A percentile compares a stretch with the other conserved stretches of the same genome.
These are phyloP conservation scores for Rhinolophus sinicus DNA, from an alignment of 2,113 vertebrate genomes.

Conservation along the genomic window DNA sequence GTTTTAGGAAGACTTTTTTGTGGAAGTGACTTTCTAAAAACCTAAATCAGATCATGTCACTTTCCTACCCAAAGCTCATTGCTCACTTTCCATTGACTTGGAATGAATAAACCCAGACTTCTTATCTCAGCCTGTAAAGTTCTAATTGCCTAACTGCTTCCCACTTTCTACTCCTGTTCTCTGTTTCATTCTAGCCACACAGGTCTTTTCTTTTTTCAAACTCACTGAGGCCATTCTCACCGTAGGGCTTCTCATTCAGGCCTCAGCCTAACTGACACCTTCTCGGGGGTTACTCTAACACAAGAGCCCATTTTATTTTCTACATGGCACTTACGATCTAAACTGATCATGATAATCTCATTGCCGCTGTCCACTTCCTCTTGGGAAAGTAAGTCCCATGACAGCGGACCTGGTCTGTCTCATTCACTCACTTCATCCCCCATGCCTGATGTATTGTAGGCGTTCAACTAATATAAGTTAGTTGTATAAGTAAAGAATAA, in stretches of 20 bases:
- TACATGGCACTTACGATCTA: not conserved
- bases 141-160: not conserved
- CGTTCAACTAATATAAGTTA: too few species aligned
- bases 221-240: not conserved
- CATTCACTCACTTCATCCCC: too few species aligned
- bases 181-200: not conserved
- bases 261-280: not conserved
- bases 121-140: not conserved
- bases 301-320: not conserved
- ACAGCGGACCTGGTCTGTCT: too few species aligned
- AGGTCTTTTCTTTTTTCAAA: not conserved
- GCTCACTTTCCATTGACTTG: not conserved
- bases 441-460: too few species aligned
- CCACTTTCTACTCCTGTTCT: too few species aligned
- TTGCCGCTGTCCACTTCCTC: too few species aligned
- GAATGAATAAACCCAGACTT: not conserved
- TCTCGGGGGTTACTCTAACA: not conserved
- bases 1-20: not conserved
- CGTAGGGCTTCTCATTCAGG: not conserved
- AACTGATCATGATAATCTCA: not conserved
- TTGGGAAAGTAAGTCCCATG: too few species aligned
- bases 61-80: not conserved
- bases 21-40: not conserved
- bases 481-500: too few species aligned
- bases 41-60: not conserved